Percentiles rank a stretch among this genome's conserved stretches.
Evolutionary conservation across 2,113 vertebrate species (phyloP).

Genomic region (Ammodramus savannarum): DNA sequence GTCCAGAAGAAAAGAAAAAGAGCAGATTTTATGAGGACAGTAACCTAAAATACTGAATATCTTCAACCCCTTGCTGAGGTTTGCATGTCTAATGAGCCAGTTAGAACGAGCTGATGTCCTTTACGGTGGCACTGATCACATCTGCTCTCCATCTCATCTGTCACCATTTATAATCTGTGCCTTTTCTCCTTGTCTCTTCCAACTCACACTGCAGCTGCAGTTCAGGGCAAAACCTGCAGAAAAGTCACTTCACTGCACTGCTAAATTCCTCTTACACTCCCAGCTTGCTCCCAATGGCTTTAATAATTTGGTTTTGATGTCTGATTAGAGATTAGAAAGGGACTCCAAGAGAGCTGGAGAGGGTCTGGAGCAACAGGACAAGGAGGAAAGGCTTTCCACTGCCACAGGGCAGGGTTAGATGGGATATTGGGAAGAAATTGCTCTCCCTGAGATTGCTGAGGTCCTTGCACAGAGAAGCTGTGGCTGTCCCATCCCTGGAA

Average conservation of each 20-base stretch:
- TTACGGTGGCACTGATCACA: background rate
- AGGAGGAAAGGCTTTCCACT: background rate
- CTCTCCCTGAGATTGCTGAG: rapidly evolving
- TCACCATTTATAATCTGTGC: background rate
- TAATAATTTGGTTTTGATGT: background rate
- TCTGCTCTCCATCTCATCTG: slow-evolving; percentile 16
- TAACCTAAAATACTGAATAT: background rate
- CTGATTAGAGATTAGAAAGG: background rate
- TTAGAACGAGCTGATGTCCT: slow-evolving; percentile 3
- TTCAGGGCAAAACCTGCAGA: background rate
- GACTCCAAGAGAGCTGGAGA: background rate
- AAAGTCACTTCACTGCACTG: background rate
- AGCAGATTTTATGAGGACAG: background rate
- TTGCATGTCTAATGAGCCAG: slow-evolving; percentile 36
- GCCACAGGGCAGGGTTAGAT: background rate
- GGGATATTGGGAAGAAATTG: background rate
- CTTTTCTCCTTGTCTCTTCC: background rate
- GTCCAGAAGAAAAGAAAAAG: background rate
- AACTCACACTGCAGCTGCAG: background rate
- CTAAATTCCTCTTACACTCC: background rate
- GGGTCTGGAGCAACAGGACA: background rate
- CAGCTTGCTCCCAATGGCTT: background rate
- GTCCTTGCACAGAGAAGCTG: background rate
- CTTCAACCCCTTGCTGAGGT: background rate
- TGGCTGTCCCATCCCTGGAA: background rate